Evolutionary conservation across 2,888 invertebrate genomes (phyloP), one percentile per base, ranked within the genome.

Genomic region (Cheilosia impressa): DNA sequence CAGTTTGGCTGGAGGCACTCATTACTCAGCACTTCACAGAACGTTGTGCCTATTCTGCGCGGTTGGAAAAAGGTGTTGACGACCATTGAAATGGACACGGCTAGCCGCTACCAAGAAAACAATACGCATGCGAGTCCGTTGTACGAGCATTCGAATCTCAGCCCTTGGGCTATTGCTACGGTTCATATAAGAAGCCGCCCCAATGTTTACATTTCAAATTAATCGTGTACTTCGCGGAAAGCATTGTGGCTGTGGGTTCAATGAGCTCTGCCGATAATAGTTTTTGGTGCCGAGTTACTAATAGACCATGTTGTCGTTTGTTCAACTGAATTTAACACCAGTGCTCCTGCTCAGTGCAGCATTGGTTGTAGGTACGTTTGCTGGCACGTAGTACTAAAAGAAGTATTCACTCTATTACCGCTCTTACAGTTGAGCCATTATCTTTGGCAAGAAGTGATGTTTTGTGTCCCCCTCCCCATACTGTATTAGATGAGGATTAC

Each of bases 181-280:
- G 53, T 66, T 80, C 53, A 71, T 80, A 84, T 80, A 84, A 84
- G 55, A 71, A 75, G 65, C 80, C 58, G 65, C 71, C 60, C 3
- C 50, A 66, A 71, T 71, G 69, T 71, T 84, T 80, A 76, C 66
- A 62, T 76, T 80, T 80, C 71, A 65, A 75, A 84, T 84, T 75
- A 76, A 80, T 24, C 65, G 68, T 80, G 65, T 75, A 60, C 80
- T 24, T 60, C 66, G 71, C 66, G 71, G 62, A 83, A 55, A 68
- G 52, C 43, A 52, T 27, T 60, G 76, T 31, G 73, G 17, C 19
- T 68, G 76, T 38, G 73, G 17, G 84, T 84, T 84, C 84, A 84
- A 75, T 80, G 84, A 34, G 84, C 84, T 71, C 38, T 19, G n/a
- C 22, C 2, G n/a, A n/a, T 13, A 10, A 19, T 19, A 50, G 24